Conservation (phyloP, 2,888 invertebrate species). For the Tinea pellionella region DNA sequence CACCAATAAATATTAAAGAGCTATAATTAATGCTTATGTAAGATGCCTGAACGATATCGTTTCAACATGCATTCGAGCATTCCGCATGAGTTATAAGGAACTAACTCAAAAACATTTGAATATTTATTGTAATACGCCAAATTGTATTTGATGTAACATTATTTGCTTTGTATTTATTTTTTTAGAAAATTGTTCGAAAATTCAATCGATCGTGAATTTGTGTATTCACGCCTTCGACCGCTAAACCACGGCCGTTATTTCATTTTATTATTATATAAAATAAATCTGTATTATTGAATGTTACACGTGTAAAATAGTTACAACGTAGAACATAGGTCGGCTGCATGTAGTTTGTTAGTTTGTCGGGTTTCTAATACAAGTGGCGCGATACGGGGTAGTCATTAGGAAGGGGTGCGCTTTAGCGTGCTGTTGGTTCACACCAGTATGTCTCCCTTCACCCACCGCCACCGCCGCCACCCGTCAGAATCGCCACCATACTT, state of each 20-base stretch:
- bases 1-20: not conserved
- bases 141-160: not conserved
- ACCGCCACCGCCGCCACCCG: not conserved
- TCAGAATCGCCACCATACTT: conserved; percentile 2
- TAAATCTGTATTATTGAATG: too few relatives aligned
- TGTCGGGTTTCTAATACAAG: not conserved
- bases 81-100: not conserved
- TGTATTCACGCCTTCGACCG: too few relatives aligned
- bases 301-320: not conserved
- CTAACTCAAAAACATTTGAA: not conserved
- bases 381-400: conserved; percentile 1
- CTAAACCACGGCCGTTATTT: too few relatives aligned
- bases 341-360: not conserved
- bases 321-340: not conserved
- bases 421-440: not conserved
- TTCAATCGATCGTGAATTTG: not conserved
- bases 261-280: too few relatives aligned
- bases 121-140: not conserved
- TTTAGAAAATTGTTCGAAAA: not conserved
- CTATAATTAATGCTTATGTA: not conserved
- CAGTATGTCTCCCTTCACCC: not conserved
- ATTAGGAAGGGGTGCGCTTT: conserved; percentile 10
- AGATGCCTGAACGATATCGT: not conserved
- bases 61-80: not conserved
- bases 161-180: not conserved